Conservation (phyloP, 64 coral and sea anemone genomes). For the Montipora capricornis region DNA sequence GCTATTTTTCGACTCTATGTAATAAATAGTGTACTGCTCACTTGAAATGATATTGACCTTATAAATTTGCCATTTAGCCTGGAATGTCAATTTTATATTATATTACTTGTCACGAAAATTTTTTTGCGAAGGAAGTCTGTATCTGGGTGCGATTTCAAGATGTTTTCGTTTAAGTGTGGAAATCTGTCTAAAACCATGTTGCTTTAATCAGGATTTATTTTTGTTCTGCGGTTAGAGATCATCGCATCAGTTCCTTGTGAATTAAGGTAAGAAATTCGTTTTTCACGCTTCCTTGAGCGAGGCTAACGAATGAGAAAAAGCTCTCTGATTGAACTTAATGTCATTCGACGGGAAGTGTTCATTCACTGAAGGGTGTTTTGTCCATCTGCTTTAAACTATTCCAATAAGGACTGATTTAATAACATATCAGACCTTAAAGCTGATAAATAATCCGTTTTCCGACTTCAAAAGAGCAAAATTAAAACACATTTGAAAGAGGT, state of each 20-base stretch:
- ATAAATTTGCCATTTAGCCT: conserved; percentile 27
- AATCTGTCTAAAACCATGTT: not conserved
- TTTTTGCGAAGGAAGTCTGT: not conserved
- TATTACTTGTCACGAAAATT: conserved; percentile 45
- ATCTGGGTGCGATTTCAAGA: conserved; percentile 4
- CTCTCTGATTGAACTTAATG: not conserved
- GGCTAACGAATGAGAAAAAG: not conserved
- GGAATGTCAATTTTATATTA: conserved; percentile 57
- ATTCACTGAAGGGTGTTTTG: not conserved
- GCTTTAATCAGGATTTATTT: not conserved
- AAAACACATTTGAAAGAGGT: not conserved
- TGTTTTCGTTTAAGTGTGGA: not conserved
- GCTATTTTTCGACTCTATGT: not conserved
- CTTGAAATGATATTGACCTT: conserved; percentile 26
- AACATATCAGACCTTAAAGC: not conserved
- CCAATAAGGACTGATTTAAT: not conserved
- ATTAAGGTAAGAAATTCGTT: conserved; percentile 18
- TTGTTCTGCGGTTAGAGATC: not conserved
- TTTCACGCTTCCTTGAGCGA: not conserved
- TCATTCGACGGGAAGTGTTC: not conserved
- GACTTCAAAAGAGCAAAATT: not conserved
- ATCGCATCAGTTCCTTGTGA: not conserved
- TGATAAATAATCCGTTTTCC: not conserved
- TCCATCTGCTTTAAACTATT: not conserved
- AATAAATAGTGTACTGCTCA: not conserved